Evolutionary conservation across 2,797 vertebrate species (phyloP), one percentile per base, ranked within the genome.

Genomic region (Brachymystax lenok): DNA sequence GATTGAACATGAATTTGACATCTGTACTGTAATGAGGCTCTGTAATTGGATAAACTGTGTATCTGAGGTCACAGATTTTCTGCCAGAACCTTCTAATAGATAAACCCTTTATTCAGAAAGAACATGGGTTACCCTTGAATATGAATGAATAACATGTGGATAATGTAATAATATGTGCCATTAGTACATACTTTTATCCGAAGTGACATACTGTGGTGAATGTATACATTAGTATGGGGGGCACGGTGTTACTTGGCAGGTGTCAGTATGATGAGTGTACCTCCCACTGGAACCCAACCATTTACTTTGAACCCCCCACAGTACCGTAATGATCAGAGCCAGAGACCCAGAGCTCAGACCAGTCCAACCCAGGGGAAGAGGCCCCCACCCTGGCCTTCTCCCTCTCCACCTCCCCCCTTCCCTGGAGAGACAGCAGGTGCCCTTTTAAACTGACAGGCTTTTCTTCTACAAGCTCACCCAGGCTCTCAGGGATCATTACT

Each of bases 21-120:
- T 28, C 30, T 24, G 35, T 4, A 24, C 10, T 54, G 71, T 5
- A 52, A 17, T 13, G 30, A 73, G 73, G 71, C 21, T 19, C 16
- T 52, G 50, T 84, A 85, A 89, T 85, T 87, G 79, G 75, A 77
- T 75, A 70, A 61, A 76, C 54, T 70, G 69, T 13, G 79, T 35
- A 63, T 52, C 75, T 51, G 33, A 51, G 59, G 35, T 30, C 50
- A 51, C 71, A 68, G 72, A 74, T 40, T 40, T 40, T 40, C 40
- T 40, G 2, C 8, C 40, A 1, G 40, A 40, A 40, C 40, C 10
- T 40, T 40, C 40, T 40, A 10, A 40, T 40, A 40, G 6, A 35
- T 35, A 35, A 35, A 7, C 6, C 33, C 33, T 35, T 35, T 35
- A 7, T 35, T 35, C 6, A 35, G 33, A 35, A 7, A 35, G 33